phyloP scores from a whole-genome alignment of 2,888 invertebrate genomes.

The Sabellastarte sp. region DNA sequence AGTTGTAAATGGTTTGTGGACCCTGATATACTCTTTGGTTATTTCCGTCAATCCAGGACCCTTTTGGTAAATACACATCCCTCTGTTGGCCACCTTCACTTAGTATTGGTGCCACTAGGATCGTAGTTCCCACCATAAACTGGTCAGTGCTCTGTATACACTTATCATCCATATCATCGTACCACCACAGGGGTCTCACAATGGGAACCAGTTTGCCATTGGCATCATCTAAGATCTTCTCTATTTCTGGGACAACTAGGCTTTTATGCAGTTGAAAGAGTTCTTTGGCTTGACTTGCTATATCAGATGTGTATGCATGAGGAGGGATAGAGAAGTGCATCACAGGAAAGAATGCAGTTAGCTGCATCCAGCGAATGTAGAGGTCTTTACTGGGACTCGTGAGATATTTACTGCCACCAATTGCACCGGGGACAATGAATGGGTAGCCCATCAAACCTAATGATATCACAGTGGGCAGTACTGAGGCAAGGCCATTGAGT shows the following conservation, averaged over 20 bases:
- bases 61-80: not conserved
- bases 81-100: conserved; percentile 1
- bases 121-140: not conserved
- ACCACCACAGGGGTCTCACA: conserved; percentile 2
- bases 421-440: not conserved
- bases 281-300: not conserved
- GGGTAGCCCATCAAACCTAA: not conserved
- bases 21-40: not conserved
- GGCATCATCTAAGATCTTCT: not conserved
- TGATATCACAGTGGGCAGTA: not conserved
- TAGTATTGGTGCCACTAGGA: conserved; percentile 1
- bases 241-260: not conserved
- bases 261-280: not conserved
- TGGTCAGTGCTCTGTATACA: not conserved
- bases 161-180: not conserved
- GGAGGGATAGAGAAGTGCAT: not conserved
- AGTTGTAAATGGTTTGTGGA: not conserved
- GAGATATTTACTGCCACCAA: not conserved
- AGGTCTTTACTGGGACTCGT: not conserved
- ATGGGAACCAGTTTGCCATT: not conserved
- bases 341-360: conserved; percentile 11
- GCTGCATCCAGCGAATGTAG: not conserved
- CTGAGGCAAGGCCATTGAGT: not conserved
- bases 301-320: not conserved
- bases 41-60: not conserved